phyloP scores from a whole-genome alignment of 2,888 invertebrate genomes.

The Apodemia mormo region DNA sequence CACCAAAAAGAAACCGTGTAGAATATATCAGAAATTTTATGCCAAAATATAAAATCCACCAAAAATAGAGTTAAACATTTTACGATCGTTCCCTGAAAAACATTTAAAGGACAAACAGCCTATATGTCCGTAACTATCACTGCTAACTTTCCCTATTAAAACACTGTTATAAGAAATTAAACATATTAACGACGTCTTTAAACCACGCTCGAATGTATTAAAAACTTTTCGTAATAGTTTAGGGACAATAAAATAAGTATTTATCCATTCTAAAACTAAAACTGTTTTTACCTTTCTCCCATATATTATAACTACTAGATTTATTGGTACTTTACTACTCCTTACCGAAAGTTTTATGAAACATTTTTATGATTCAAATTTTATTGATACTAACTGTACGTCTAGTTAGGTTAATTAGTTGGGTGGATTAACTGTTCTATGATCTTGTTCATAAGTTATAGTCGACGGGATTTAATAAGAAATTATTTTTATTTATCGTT shows the following conservation, averaged over 20 bases:
- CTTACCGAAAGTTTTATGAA: constrained; percentile 55
- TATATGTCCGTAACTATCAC: background rate
- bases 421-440: constrained; percentile 55
- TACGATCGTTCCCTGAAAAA: background rate
- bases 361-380: constrained; percentile 65
- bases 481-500: constrained; percentile 10
- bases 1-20: too few species aligned
- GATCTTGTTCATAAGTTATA: constrained; percentile 23
- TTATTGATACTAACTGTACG: constrained; percentile 59
- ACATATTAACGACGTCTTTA: constrained; percentile 10
- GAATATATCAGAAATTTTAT: too few species aligned
- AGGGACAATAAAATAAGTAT: constrained; percentile 36
- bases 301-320: constrained; percentile 57
- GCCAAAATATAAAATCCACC: background rate
- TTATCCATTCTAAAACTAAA: constrained; percentile 30
- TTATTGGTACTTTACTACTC: constrained; percentile 55
- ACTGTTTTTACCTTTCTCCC: constrained; percentile 30
- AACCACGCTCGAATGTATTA: constrained; percentile 16
- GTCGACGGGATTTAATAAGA: constrained; percentile 1
- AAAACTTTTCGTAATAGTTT: constrained; percentile 35
- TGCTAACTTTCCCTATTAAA: constrained; percentile 3
- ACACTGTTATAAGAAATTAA: background rate
- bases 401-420: constrained; percentile 68
- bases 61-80: background rate
- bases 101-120: background rate